phyloP scores from a whole-genome alignment of 2,888 invertebrate species.

The Morpho helenor region DNA sequence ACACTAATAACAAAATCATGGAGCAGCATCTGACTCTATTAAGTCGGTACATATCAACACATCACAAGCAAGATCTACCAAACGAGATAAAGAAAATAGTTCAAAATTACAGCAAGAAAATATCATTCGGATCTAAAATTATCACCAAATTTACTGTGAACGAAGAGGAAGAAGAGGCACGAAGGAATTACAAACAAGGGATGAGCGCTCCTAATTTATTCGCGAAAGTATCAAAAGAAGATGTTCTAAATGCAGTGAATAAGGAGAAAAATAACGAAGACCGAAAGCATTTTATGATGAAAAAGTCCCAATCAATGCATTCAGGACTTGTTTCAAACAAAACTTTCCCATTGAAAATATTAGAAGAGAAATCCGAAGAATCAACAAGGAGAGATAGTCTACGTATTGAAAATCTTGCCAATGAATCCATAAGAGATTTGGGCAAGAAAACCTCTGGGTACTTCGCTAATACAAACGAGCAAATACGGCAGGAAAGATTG shows the following conservation, averaged over 20 bases:
- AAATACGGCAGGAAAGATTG: conserved; percentile 82
- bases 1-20: conserved; percentile 84
- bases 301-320: conserved; percentile 69
- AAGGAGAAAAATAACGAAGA: conserved; percentile 37
- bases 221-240: conserved; percentile 54
- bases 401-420: conserved; percentile 52
- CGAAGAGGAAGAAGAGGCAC: conserved; percentile 56
- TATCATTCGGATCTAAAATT: conserved; percentile 66
- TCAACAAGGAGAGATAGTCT: conserved; percentile 59
- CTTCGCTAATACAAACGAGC: conserved; percentile 84
- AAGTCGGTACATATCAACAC: conserved; percentile 84
- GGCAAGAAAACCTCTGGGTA: conserved; percentile 65
- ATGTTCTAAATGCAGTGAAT: conserved; percentile 42
- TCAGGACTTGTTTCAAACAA: conserved; percentile 58
- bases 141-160: conserved; percentile 56
- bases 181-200: conserved; percentile 54
- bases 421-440: conserved; percentile 56
- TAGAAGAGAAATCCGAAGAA: conserved; percentile 76
- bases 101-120: conserved; percentile 75
- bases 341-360: conserved; percentile 63
- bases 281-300: conserved; percentile 56
- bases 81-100: conserved; percentile 86
- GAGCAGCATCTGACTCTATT: conserved; percentile 87
- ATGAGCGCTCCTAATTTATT: conserved; percentile 67
- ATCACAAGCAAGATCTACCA: conserved; percentile 85